Evolutionary conservation across 2,113 vertebrate species (phyloP).

Genomic region (Thryonomys swinderianus): DNA sequence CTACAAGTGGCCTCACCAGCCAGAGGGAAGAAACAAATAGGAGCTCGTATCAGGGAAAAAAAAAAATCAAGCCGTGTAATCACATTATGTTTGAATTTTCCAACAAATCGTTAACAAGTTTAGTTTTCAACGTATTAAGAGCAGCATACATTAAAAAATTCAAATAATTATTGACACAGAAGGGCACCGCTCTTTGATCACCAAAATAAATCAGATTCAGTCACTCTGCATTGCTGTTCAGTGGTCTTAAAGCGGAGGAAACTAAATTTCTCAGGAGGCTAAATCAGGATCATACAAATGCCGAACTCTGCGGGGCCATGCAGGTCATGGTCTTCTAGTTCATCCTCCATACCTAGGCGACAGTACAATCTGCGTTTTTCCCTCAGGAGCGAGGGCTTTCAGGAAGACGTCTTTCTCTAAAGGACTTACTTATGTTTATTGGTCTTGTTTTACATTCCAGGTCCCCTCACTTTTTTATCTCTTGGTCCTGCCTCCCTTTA

Average conservation of each 20-base stretch:
- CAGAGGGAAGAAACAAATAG: conserved; percentile 28
- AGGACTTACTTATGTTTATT: neutral
- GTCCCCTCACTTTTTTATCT: neutral
- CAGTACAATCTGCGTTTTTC: neutral
- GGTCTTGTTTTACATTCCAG: neutral
- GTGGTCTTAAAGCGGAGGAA: neutral
- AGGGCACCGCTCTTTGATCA: neutral
- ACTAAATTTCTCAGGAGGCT: neutral
- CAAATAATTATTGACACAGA: conserved; percentile 44
- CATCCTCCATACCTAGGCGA: neutral
- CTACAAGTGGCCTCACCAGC: neutral
- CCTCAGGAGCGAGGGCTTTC: neutral
- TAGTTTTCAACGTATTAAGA: conserved; percentile 70
- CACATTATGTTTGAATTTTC: conserved; percentile 45
- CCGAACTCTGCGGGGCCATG: neutral
- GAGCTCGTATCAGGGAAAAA: neutral
- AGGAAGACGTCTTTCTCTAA: neutral
- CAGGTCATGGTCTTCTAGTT: neutral
- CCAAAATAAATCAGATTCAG: neutral
- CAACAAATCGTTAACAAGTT: conserved; percentile 53
- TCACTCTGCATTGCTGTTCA: neutral
- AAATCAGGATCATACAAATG: neutral
- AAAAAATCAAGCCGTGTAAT: conserved; percentile 14
- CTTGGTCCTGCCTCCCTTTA: neutral
- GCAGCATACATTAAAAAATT: conserved; percentile 55